Evolutionary conservation across 2,113 vertebrate genomes (phyloP).

Genomic region (Craseonycteris thonglongyai): DNA sequence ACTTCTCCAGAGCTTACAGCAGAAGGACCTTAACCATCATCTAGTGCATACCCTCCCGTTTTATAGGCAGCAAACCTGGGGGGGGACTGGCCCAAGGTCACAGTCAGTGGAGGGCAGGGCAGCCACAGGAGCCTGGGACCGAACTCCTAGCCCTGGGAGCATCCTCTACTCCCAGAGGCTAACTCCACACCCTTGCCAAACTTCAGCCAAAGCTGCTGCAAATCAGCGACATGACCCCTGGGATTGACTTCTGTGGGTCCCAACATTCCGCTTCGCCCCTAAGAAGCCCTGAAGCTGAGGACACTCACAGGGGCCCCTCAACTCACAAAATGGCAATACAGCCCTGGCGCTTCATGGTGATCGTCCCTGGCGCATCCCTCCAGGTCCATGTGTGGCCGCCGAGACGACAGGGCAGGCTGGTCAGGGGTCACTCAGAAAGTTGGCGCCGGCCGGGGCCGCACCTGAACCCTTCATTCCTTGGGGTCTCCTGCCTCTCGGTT

Average conservation of each 20-base stretch:
- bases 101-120: not conserved
- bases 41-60: not conserved
- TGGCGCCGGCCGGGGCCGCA: not conserved
- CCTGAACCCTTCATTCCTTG: too few relatives aligned
- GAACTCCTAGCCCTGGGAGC: not conserved
- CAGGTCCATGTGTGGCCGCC: not conserved
- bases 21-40: not conserved
- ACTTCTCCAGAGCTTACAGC: not conserved
- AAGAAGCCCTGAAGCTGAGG: not conserved
- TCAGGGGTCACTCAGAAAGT: slow-evolving; percentile 46
- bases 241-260: not conserved
- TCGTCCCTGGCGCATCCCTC: not conserved
- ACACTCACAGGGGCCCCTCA: not conserved
- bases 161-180: not conserved
- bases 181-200: not conserved
- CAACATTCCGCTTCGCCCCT: not conserved
- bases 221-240: not conserved
- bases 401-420: not conserved
- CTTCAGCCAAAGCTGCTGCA: not conserved
- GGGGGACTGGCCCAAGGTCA: slow-evolving; percentile 39
- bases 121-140: not conserved
- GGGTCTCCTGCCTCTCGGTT: not conserved
- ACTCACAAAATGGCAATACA: not conserved
- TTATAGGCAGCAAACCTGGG: not conserved
- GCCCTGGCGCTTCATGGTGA: not conserved